phyloP scores from a whole-genome alignment of 2,113 vertebrate species.

The Anser cygnoides region DNA sequence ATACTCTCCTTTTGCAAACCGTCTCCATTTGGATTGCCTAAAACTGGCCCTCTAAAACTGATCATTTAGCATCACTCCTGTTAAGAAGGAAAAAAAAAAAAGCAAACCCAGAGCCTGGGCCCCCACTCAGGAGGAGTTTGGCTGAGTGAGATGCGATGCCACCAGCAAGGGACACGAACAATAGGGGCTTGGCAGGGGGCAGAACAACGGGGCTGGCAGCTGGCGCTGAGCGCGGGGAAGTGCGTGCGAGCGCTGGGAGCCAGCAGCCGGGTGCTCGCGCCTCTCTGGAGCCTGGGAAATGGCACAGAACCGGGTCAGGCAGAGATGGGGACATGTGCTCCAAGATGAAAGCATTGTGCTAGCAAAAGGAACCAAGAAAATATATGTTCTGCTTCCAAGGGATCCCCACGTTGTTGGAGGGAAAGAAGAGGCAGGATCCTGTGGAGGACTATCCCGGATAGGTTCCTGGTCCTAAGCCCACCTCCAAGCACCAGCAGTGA shows the following conservation, averaged over 20 bases:
- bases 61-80: background rate
- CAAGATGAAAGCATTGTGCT: background rate
- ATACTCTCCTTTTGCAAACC: background rate
- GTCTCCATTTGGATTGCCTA: background rate
- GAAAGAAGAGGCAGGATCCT: background rate
- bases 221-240: background rate
- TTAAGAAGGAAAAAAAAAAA: background rate
- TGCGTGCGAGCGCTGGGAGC: background rate
- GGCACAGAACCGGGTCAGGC: background rate
- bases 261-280: background rate
- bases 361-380: background rate
- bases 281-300: conserved; percentile 11
- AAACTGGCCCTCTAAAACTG: background rate
- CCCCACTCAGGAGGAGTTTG: conserved; percentile 26
- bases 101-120: conserved; percentile 5
- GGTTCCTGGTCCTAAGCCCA: background rate
- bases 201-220: conserved; percentile 56
- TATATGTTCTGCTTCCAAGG: background rate
- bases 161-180: conserved; percentile 47
- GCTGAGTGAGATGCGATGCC: conserved; percentile 22
- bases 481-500: background rate
- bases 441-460: background rate
- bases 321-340: background rate
- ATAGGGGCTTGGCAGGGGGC: conserved; percentile 52
- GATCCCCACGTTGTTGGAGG: background rate